Percentiles rank a stretch among this genome's conserved stretches.
Evolutionary conservation across 2,888 invertebrate species (phyloP).

Genomic region (Drosophila pegasa): DNA sequence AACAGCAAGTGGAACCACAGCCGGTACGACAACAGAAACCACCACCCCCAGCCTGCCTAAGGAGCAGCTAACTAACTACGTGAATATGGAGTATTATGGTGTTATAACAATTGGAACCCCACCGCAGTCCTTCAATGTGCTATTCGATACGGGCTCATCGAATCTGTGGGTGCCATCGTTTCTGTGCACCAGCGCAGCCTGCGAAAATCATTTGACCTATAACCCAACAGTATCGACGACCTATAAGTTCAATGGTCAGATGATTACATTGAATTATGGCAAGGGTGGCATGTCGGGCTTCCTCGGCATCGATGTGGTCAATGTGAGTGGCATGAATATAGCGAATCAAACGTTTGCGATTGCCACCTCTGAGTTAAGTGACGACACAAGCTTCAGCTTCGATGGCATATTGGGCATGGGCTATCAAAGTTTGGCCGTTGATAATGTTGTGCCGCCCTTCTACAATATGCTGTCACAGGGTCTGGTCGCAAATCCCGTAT

Average conservation of each 20-base stretch:
- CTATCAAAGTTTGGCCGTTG: slow-evolving; percentile 93
- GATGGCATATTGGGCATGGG: slow-evolving; percentile 98
- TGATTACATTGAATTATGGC: slow-evolving; percentile 95
- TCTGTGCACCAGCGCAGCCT: slow-evolving; percentile 87
- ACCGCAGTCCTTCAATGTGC: slow-evolving; percentile 94
- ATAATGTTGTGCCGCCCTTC: slow-evolving; percentile 94
- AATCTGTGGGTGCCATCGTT: slow-evolving; percentile 89
- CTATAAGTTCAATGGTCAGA: slow-evolving; percentile 93
- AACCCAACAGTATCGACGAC: slow-evolving; percentile 92
- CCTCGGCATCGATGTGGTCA: slow-evolving; percentile 86
- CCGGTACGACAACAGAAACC: background rate
- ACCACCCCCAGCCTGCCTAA: background rate
- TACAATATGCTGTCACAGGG: slow-evolving; percentile 94
- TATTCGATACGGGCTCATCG: slow-evolving; percentile 91
- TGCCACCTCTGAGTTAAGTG: slow-evolving; percentile 93
- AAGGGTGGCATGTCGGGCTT: slow-evolving; percentile 84
- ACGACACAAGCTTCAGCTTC: slow-evolving; percentile 95
- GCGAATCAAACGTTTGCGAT: slow-evolving; percentile 95
- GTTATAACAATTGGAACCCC: slow-evolving; percentile 94
- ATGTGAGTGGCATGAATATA: slow-evolving; percentile 88
- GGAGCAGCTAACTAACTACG: slow-evolving; percentile 54
- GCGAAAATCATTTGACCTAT: slow-evolving; percentile 96
- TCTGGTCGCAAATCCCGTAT: slow-evolving; percentile 89
- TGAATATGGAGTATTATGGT: slow-evolving; percentile 64
- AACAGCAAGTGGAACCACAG: background rate